Base-by-base conservation (phyloP, 2,888 invertebrate genomes). In the Ormyrus thymus region DNA sequence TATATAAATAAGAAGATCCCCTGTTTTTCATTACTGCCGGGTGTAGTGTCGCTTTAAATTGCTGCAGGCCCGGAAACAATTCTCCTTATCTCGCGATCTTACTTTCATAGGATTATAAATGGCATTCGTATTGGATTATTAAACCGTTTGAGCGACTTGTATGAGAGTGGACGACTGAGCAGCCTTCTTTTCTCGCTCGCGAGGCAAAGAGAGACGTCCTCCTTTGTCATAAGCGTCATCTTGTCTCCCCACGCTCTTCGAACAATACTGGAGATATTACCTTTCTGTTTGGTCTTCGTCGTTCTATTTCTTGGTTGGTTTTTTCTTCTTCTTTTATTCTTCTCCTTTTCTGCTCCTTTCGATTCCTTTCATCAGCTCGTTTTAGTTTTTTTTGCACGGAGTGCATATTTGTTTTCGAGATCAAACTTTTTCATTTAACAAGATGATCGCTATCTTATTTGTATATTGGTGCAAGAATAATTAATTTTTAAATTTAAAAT, bases 71-170 rank as follows among this genome's bases (percentile, higher is more conserved):
- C 46, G 43, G 8, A 56, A 65, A 29, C 29, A 65, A 70, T 58
- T 58, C 58, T 43, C 45, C 43, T 58, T 10, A 1, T 15, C n/a
- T 29, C 29, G 29, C 29, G 29, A 29, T 29, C 3, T 29, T 29
- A 29, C 50, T 45, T 71, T 61, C 46, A 15, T 13, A 53, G 8
- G 66, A 56, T 46, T 56, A 56, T 56, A 68, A 68, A 68, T 68
- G 45, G 56, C 29, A 8, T n/a, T 43, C 56, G 11, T 68, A 68
- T 53, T 70, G 58, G 58, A 58, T 59, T 70, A 70, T 70, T 70
- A 70, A 70, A 50, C 15, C 69, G 29, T 58, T 70, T 48, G 58
- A 70, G 50, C 48, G 48, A 62, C 10, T 62, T 15, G 50, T 13
- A 43, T 59, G 68, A 55, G 56, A 56, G 45, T 13, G 15, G 66